Percentiles rank a stretch among this genome's conserved stretches.
Evolutionary conservation across 23 tunicate genomes (phyloP).

Genomic region (Styela clava): DNA sequence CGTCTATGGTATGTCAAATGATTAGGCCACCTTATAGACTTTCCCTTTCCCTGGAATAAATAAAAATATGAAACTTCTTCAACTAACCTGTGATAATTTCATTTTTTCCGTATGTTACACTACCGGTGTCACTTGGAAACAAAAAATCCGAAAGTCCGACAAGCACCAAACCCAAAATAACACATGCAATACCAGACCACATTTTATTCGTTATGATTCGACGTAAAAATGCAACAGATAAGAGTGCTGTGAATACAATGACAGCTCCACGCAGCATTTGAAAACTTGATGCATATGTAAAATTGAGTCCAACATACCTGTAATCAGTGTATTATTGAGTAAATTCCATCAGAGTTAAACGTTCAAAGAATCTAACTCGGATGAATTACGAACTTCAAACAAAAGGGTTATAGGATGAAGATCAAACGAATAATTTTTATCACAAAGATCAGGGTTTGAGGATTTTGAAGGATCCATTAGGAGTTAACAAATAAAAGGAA

Average conservation of each 20-base stretch:
- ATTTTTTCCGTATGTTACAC: slow-evolving; percentile 46
- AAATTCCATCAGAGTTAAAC: background rate
- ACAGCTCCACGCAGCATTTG: slow-evolving; percentile 99
- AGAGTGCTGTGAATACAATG: slow-evolving; percentile 95
- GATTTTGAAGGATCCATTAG: too few relatives aligned
- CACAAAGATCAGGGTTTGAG: too few relatives aligned
- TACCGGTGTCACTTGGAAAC: slow-evolving; percentile 19
- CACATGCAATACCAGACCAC: slow-evolving; percentile 91
- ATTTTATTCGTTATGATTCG: slow-evolving; percentile 46
- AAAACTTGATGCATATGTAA: slow-evolving; percentile 96
- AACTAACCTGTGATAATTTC: slow-evolving; percentile 68
- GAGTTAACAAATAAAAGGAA: too few relatives aligned
- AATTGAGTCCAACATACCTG: slow-evolving; percentile 96
- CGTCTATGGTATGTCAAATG: too few relatives aligned
- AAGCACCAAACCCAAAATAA: slow-evolving; percentile 68
- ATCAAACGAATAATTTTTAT: too few relatives aligned
- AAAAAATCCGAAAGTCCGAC: slow-evolving; percentile 91
- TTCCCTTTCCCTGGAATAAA: too few relatives aligned
- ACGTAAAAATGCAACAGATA: slow-evolving; percentile 90
- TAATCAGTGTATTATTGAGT: background rate
- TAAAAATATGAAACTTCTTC: too few relatives aligned
- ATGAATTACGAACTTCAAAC: too few relatives aligned
- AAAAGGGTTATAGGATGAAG: too few relatives aligned
- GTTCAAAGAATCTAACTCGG: background rate
- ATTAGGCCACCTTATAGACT: too few relatives aligned